phyloP scores from a whole-genome alignment of 2,113 vertebrate genomes.

The Poecile atricapillus region DNA sequence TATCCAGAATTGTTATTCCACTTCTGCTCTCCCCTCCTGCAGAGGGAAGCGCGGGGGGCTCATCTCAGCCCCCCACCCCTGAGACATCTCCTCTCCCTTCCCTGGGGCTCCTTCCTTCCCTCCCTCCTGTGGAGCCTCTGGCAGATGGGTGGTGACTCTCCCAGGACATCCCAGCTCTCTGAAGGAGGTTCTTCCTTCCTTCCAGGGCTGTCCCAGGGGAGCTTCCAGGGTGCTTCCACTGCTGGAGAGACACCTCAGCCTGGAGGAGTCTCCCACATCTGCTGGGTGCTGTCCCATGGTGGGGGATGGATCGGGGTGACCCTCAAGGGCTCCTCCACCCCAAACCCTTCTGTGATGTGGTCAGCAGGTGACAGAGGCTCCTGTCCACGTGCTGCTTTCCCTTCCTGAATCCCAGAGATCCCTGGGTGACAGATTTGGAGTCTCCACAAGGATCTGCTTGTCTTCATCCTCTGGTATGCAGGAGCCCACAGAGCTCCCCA shows the following conservation, averaged over 20 bases:
- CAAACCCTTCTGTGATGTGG: rapidly evolving
- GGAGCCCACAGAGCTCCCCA: not conserved
- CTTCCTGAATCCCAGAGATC: not conserved
- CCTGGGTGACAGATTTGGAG: not conserved
- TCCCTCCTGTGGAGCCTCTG: rapidly evolving
- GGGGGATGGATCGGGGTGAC: not conserved
- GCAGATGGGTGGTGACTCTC: too few species aligned
- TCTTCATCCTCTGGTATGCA: rapidly evolving
- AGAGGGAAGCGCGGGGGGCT: rapidly evolving
- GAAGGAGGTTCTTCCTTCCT: not conserved
- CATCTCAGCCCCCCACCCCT: not conserved
- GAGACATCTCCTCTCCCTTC: not conserved
- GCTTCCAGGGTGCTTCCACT: not conserved
- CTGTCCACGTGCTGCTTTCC: not conserved
- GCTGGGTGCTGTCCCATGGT: not conserved
- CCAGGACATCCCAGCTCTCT: not conserved
- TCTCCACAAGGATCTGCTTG: not conserved
- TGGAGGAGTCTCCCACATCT: rapidly evolving
- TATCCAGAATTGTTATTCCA: not conserved
- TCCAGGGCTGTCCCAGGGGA: not conserved
- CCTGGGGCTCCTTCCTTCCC: not conserved
- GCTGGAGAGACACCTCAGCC: not conserved
- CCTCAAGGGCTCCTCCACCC: not conserved
- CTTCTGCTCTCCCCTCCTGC: not conserved
- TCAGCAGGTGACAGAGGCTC: not conserved